phyloP scores from a whole-genome alignment of 1,140 invertebrate genomes.

The Rhyzopertha dominica region DNA sequence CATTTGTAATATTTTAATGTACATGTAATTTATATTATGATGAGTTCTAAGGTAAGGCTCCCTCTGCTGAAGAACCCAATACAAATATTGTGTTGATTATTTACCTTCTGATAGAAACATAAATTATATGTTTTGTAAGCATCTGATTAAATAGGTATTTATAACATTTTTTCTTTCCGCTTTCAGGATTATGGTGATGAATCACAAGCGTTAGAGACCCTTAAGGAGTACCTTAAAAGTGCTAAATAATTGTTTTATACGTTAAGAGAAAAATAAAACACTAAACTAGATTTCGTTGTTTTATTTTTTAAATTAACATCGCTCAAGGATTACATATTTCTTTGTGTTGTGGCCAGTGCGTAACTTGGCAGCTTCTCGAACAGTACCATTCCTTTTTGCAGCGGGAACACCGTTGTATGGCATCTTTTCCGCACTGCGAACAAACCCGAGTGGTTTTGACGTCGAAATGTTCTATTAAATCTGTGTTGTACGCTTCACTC shows the following conservation, averaged over 20 bases:
- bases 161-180: slow-evolving; percentile 34
- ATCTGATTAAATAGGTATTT: no score
- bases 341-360: slow-evolving; percentile 54
- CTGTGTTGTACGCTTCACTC: slow-evolving; percentile 51
- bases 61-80: slow-evolving; percentile 50
- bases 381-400: slow-evolving; percentile 58
- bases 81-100: no score
- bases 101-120: slow-evolving; percentile 41
- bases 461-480: slow-evolving; percentile 51
- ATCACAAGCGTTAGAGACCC: slow-evolving; percentile 85
- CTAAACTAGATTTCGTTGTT: background rate
- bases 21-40: no score
- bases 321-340: slow-evolving; percentile 23
- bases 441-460: slow-evolving; percentile 48
- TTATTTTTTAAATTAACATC: background rate
- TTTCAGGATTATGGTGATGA: slow-evolving; percentile 93
- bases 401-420: slow-evolving; percentile 52
- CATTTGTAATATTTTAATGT: no score
- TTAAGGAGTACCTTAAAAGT: slow-evolving; percentile 78
- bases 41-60: slow-evolving; percentile 45
- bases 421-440: slow-evolving; percentile 50
- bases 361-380: slow-evolving; percentile 53
- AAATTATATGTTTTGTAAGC: no score
- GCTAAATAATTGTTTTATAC: slow-evolving; percentile 36
- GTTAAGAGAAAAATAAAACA: slow-evolving; percentile 31